Base-by-base conservation (phyloP, 2,888 invertebrate species). In the Monochamus alternatus region DNA sequence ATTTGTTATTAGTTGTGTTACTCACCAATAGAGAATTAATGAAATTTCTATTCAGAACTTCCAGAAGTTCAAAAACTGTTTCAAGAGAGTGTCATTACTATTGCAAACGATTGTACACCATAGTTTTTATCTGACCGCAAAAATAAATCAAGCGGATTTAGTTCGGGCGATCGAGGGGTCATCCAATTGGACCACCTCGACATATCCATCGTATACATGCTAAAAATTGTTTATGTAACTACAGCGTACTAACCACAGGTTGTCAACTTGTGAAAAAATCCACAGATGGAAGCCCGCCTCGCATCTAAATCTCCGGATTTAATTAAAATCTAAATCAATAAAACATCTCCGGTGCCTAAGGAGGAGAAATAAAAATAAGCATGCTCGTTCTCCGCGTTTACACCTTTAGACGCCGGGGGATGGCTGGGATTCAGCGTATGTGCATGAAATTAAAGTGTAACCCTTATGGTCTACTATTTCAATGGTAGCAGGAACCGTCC, bases 301-400 rank as follows among this genome's bases (percentile, higher is more conserved):
- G 68, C 31, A 62, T 60, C 7, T 44, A 51, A 51, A 55, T 31
- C 31, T 30, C n/a, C 12, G 38, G 12, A 22, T 66, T 73, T 73
- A 73, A 73, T 73, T 73, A 73, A 73, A 73, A 73, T 22, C 22
- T 43, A 73, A 73, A 66, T 73, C 65, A 66, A 73, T 73, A 73
- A 65, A 66, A 66, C 66, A 59, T 73, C 66, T 66, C 66, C 38
- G 44, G 30, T 32, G n/a, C 59, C 30, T 32, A 59, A 47, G 58
- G 52, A 62, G 44, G 32, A 9, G 22, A 55, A 58, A 66, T 60
- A 62, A 70, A 62, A 62, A 47, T n/a, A 12, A 51, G 44, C 44
- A 14, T 22, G 62, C 38, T 44, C n/a, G 9, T n/a, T 14, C 32
- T 30, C 12, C 31, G 38, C 38, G 12, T 60, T 62, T 60, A 51